These are phyloP conservation scores for Prunella himalayana DNA, from an alignment of 2,113 vertebrate genomes.

Conservation along the genomic window DNA sequence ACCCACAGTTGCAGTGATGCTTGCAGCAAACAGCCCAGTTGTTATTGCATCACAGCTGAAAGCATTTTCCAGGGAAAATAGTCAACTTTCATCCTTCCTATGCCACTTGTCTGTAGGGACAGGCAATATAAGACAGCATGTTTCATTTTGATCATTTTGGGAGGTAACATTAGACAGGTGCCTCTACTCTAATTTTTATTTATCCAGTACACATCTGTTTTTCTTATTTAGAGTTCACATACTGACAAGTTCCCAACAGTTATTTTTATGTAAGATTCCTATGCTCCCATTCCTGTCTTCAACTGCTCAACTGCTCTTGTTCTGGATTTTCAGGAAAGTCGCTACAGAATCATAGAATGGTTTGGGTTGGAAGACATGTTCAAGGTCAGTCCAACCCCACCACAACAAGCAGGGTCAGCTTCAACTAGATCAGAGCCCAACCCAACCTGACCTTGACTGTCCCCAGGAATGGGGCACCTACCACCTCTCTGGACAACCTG, in stretches of 20 bases:
- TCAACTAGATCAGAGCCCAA: not conserved
- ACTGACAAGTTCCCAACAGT: not conserved
- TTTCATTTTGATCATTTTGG: not conserved
- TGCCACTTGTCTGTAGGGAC: not conserved
- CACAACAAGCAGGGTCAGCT: not conserved
- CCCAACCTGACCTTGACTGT: not conserved
- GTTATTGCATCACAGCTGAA: not conserved
- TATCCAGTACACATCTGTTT: not conserved
- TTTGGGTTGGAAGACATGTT: not conserved
- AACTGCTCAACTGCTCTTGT: not conserved
- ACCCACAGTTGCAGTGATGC: not conserved
- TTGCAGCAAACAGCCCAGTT: not conserved
- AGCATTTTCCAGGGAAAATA: not conserved
- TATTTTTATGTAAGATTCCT: not conserved
- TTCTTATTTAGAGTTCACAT: not conserved
- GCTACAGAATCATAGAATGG: not conserved
- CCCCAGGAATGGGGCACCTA: not conserved
- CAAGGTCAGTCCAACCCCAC: not conserved
- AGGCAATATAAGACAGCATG: not conserved
- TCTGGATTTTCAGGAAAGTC: not conserved
- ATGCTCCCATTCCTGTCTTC: not conserved
- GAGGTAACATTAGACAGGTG: not conserved
- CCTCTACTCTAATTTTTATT: not conserved
- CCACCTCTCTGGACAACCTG: not conserved
- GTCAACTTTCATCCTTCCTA: not conserved